Base-by-base conservation (phyloP, 1,140 invertebrate species). In the Drosophila grimshawi region DNA sequence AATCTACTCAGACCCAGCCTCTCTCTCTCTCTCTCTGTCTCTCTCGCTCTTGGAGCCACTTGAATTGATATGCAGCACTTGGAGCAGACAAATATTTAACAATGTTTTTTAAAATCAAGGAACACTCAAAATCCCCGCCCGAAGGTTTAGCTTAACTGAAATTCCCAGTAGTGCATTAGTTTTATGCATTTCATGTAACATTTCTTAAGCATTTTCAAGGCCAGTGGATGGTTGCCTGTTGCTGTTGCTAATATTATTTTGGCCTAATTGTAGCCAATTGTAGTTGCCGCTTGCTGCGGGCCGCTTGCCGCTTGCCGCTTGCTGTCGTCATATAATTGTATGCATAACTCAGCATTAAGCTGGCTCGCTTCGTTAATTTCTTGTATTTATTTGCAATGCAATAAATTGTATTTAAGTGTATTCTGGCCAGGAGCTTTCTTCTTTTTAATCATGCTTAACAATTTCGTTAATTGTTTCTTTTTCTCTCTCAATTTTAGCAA, bases 371-470 rank as follows among this genome's bases (percentile, higher is more conserved):
- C 39, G 39, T 43, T 43, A 68, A 59, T 88, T 77, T 80, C 63
- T 63, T 70, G 63, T 73, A 86, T 88, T 86, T 79, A 86, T 86
- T 86, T 83, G 63, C 75, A 70, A 68, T 78, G 79, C 83, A 73
- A 76, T 86, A 86, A 86, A 86, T 88, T 83, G 60, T 67, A 66
- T 75, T 67, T 86, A 85, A 78, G 78, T 69, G 82, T 52, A 55
- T 43, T 19, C 46, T 37, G 55, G 27, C 11, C 27, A 41, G 48
- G 19, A 71, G 80, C 85, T 83, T 88, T 83, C 83, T 88, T 86
- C 82, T 77, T 53, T 62, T 46, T 62, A 69, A 62, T 55, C 51
- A 57, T 33, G 43, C 52, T 73, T 56, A 41, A 53, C 64, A 52
- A 63, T 59, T 64, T 76, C 43, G 32, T 65, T 64, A 19, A 27